Percentiles rank a stretch among this genome's conserved stretches.
Evolutionary conservation across 2,888 invertebrate species (phyloP).

Genomic region (Aphodius granarius): DNA sequence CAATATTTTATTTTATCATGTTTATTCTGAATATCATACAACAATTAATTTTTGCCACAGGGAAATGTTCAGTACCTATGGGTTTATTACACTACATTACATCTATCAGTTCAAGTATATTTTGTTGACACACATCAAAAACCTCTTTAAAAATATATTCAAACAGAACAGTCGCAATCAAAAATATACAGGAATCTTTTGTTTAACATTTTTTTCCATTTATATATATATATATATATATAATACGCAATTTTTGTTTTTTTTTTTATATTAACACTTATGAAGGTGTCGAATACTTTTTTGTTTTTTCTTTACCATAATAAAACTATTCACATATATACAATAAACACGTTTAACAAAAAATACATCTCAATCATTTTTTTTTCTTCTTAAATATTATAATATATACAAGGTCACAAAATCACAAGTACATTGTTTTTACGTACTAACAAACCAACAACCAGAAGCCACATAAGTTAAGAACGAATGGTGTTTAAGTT

Average conservation of each 20-base stretch:
- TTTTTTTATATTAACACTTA: background rate
- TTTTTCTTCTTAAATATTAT: background rate
- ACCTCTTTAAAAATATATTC: background rate
- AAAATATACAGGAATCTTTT: background rate
- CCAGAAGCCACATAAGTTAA: background rate
- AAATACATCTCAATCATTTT: background rate
- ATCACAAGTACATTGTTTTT: background rate
- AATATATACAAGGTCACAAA: background rate
- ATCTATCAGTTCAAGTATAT: background rate
- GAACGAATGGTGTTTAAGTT: no score
- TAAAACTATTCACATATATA: conserved; percentile 16
- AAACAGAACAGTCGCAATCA: background rate
- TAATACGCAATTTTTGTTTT: background rate
- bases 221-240: no score
- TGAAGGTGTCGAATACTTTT: background rate
- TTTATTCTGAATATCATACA: background rate
- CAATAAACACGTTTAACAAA: conserved; percentile 5
- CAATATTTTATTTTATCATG: background rate
- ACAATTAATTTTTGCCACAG: background rate
- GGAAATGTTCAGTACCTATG: background rate
- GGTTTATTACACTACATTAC: background rate
- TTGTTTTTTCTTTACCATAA: background rate
- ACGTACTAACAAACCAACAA: background rate
- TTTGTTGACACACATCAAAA: background rate
- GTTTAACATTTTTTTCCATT: background rate